Evolutionary conservation across 2,113 vertebrate genomes (phyloP).

Genomic region (Numenius arquata): DNA sequence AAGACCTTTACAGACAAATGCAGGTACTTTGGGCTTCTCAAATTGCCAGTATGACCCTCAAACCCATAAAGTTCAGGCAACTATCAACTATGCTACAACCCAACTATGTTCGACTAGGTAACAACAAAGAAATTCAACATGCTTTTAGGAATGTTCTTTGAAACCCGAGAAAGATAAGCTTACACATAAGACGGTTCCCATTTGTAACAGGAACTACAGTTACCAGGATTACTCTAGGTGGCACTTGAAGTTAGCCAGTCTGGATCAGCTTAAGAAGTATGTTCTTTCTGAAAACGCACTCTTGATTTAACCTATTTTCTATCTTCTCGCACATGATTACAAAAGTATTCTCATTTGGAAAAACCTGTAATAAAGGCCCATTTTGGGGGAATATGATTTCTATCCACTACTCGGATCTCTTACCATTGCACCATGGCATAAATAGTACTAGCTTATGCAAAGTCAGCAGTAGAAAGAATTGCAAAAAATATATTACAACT

Average conservation of each 20-base stretch:
- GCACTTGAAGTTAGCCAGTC: neutral
- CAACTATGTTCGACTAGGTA: rapidly evolving
- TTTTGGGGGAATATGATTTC: neutral
- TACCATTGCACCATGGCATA: neutral
- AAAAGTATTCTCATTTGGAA: neutral
- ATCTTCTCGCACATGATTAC: neutral
- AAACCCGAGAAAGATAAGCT: neutral
- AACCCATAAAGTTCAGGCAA: neutral
- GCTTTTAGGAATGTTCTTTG: neutral
- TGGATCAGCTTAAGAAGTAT: neutral
- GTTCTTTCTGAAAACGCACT: neutral
- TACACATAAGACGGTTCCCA: neutral
- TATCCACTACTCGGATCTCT: neutral
- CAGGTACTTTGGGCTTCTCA: neutral
- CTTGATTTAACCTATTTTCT: neutral
- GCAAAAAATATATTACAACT: conserved; percentile 31
- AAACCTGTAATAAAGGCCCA: neutral
- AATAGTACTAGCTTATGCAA: neutral
- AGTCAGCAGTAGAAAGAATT: neutral
- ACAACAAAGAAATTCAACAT: neutral
- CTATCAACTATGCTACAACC: neutral
- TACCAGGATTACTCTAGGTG: neutral
- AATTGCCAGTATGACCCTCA: neutral
- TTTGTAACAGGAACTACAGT: neutral
- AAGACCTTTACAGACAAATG: neutral